phyloP scores from a whole-genome alignment of 2,113 vertebrate genomes.

The Dicerorhinus sumatrensis region DNA sequence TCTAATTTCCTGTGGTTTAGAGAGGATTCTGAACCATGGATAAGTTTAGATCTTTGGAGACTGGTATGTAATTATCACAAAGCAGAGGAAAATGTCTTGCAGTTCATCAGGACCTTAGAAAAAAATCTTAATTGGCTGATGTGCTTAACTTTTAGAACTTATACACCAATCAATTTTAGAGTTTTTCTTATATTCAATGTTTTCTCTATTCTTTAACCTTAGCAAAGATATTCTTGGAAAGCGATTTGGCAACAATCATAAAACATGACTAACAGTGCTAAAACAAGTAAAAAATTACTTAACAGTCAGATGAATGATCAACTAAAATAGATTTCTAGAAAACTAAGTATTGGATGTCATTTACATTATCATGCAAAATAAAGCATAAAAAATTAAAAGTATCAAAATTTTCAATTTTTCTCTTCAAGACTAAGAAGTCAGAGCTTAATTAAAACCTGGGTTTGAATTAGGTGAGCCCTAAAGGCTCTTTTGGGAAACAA shows the following conservation, averaged over 20 bases:
- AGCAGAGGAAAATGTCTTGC: neutral
- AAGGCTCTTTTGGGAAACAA: neutral
- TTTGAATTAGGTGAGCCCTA: neutral
- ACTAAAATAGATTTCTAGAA: constrained; percentile 48
- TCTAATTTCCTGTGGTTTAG: constrained; percentile 22
- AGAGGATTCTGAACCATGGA: constrained; percentile 15
- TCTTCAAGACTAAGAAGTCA: constrained; percentile 11
- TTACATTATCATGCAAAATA: constrained; percentile 28
- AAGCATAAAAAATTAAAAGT: constrained; percentile 8
- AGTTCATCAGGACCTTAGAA: constrained; percentile 20
- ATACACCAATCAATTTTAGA: neutral
- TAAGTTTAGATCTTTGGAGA: constrained; percentile 8
- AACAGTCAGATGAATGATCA: constrained; percentile 15
- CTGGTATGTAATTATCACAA: constrained; percentile 10
- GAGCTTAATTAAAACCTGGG: neutral
- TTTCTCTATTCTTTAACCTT: neutral
- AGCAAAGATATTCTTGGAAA: constrained; percentile 64
- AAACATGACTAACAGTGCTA: constrained; percentile 24
- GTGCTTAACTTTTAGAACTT: neutral
- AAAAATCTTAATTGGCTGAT: constrained; percentile 6
- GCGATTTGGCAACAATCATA: constrained; percentile 6
- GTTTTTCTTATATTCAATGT: constrained; percentile 14
- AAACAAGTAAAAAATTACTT: constrained; percentile 28
- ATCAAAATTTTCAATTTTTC: neutral
- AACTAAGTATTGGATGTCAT: neutral